These are phyloP conservation scores for Tetramorium bicarinatum DNA, from an alignment of 2,888 invertebrate species.

Conservation along the genomic window DNA sequence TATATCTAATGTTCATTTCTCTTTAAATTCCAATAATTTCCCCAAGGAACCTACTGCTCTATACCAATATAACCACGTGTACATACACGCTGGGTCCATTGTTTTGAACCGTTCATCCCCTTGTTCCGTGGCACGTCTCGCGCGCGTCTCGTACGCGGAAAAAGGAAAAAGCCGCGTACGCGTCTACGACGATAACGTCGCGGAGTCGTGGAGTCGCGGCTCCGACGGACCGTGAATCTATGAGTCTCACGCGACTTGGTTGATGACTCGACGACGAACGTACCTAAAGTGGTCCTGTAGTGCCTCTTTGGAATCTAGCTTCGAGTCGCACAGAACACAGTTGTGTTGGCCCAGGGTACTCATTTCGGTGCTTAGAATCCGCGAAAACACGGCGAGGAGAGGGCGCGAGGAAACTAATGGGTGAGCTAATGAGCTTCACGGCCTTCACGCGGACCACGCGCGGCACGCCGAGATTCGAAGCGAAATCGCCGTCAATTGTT, in stretches of 20 bases:
- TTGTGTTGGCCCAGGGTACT: conserved; percentile 80
- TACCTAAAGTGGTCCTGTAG: conserved; percentile 90
- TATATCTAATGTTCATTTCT: background rate
- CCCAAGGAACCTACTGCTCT: background rate
- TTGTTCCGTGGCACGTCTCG: background rate
- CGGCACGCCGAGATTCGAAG: background rate
- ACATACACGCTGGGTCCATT: background rate
- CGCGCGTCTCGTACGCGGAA: no score
- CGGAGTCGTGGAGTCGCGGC: background rate
- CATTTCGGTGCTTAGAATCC: conserved; percentile 69
- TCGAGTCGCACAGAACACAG: conserved; percentile 89
- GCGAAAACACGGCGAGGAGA: background rate
- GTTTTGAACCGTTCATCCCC: background rate
- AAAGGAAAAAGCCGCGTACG: background rate
- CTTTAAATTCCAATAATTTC: no score
- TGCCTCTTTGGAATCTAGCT: conserved; percentile 88
- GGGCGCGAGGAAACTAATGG: conserved; percentile 23
- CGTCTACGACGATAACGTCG: background rate
- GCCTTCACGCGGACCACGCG: conserved; percentile 51
- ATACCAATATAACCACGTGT: background rate
- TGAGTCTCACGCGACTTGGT: no score
- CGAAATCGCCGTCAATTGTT: background rate
- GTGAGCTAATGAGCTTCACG: no score
- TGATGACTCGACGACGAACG: conserved; percentile 45
- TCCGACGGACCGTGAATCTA: background rate